Percentiles rank a stretch among this genome's conserved stretches.
Conservation (phyloP, 2,888 invertebrate genomes). For the Blastobasis adustella region DNA sequence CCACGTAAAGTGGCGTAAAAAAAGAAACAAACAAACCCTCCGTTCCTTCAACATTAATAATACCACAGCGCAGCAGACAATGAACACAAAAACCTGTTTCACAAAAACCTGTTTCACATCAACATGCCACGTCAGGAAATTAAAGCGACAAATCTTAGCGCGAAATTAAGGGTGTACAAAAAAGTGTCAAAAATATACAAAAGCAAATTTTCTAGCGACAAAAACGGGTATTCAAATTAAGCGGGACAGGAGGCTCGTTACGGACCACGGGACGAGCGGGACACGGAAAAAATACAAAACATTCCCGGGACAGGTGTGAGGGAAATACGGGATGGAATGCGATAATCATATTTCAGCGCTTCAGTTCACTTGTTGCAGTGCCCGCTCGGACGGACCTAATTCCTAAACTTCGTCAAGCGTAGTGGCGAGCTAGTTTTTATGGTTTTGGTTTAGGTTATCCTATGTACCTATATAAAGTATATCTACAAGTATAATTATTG, state of each 20-base stretch:
- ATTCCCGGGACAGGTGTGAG: slow-evolving; percentile 50
- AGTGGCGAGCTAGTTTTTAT: too few relatives aligned
- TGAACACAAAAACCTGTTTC: slow-evolving; percentile 14
- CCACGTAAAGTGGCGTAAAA: too few relatives aligned
- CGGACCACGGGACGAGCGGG: slow-evolving; percentile 20
- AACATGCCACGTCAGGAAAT: slow-evolving; percentile 6
- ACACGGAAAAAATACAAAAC: slow-evolving; percentile 38
- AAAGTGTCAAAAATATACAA: slow-evolving; percentile 41
- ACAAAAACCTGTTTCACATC: slow-evolving; percentile 1
- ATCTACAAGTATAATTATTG: not conserved
- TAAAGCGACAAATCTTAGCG: slow-evolving; percentile 24
- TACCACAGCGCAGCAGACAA: slow-evolving; percentile 14
- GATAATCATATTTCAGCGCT: slow-evolving; percentile 51
- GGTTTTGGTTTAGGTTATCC: not conserved
- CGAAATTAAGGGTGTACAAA: slow-evolving; percentile 21
- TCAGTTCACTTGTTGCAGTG: slow-evolving; percentile 43
- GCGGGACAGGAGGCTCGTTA: slow-evolving; percentile 62
- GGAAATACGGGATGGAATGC: slow-evolving; percentile 39
- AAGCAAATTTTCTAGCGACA: slow-evolving; percentile 43
- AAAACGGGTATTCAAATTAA: slow-evolving; percentile 65
- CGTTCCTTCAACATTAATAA: not conserved
- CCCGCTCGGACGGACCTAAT: not conserved
- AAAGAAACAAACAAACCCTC: not conserved
- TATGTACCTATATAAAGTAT: not conserved
- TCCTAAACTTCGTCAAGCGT: too few relatives aligned